These are phyloP conservation scores for Elephantulus edwardii DNA, from an alignment of 2,113 vertebrate genomes.

Conservation along the genomic window DNA sequence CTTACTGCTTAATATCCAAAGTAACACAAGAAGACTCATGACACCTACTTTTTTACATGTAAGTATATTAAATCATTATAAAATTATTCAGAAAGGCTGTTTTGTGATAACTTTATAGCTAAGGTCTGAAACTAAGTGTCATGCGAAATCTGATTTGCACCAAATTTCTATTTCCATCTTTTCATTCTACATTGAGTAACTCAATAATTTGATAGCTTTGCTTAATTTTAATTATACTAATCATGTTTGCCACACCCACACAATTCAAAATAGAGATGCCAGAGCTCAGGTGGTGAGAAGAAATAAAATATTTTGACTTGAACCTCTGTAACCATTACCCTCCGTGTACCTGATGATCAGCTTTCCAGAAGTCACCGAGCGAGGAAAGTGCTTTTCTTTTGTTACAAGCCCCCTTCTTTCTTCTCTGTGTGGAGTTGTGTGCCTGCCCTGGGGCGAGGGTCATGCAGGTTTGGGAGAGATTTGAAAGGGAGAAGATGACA, in stretches of 20 bases:
- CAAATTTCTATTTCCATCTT: background rate
- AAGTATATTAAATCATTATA: background rate
- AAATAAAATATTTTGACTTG: background rate
- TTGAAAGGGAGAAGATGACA: slow-evolving; percentile 80
- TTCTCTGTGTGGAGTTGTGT: background rate
- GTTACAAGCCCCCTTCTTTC: background rate
- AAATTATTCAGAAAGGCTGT: background rate
- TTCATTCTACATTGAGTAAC: background rate
- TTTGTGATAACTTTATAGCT: background rate
- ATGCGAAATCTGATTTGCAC: background rate
- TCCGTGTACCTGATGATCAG: background rate
- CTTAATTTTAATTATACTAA: background rate
- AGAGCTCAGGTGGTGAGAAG: background rate
- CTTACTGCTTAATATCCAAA: background rate
- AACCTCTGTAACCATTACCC: background rate
- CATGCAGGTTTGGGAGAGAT: background rate
- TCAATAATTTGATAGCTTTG: background rate
- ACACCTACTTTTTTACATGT: no score
- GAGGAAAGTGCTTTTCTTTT: slow-evolving; percentile 42
- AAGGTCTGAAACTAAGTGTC: background rate
- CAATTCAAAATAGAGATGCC: background rate
- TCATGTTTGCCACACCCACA: background rate
- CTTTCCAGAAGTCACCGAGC: background rate
- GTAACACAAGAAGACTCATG: background rate
- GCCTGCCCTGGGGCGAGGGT: background rate